Percentiles rank a stretch among this genome's conserved stretches.
These are phyloP conservation scores for Mesocentrotus franciscanus DNA, from an alignment of 53 echinoderm and acorn worm species.

Conservation along the genomic window DNA sequence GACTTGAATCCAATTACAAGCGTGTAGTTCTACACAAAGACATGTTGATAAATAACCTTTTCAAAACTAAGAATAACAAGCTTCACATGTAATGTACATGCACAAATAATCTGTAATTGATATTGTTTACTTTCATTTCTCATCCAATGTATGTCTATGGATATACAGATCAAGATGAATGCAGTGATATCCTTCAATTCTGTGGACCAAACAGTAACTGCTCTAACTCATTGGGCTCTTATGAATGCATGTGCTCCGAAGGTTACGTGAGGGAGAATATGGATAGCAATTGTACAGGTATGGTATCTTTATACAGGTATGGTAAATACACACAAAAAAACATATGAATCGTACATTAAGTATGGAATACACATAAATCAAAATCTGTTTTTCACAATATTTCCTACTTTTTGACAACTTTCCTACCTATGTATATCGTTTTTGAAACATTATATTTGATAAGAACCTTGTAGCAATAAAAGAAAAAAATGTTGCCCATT, in stretches of 20 bases:
- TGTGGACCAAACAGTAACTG: slow-evolving; percentile 54
- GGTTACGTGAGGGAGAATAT: background rate
- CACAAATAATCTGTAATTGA: background rate
- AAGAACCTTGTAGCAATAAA: too few species aligned
- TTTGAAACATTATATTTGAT: too few species aligned
- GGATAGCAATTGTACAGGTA: background rate
- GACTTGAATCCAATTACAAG: too few species aligned
- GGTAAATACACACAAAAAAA: background rate
- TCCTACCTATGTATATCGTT: too few species aligned
- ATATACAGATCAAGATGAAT: slow-evolving; percentile 8
- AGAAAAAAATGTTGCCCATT: too few species aligned
- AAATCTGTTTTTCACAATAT: background rate
- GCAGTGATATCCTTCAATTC: background rate
- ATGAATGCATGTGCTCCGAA: background rate
- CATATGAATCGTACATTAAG: too few species aligned
- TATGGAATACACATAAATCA: background rate
- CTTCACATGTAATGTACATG: background rate
- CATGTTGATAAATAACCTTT: background rate
- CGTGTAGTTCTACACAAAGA: background rate
- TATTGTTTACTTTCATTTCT: background rate
- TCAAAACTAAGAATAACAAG: background rate
- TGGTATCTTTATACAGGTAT: too few species aligned
- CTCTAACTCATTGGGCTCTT: background rate
- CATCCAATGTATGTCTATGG: background rate
- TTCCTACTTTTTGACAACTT: too few species aligned